Percentiles rank a stretch among this genome's conserved stretches.
These are phyloP conservation scores for Sclerurus mexicanus DNA, from an alignment of 2,113 vertebrate species.

Conservation along the genomic window DNA sequence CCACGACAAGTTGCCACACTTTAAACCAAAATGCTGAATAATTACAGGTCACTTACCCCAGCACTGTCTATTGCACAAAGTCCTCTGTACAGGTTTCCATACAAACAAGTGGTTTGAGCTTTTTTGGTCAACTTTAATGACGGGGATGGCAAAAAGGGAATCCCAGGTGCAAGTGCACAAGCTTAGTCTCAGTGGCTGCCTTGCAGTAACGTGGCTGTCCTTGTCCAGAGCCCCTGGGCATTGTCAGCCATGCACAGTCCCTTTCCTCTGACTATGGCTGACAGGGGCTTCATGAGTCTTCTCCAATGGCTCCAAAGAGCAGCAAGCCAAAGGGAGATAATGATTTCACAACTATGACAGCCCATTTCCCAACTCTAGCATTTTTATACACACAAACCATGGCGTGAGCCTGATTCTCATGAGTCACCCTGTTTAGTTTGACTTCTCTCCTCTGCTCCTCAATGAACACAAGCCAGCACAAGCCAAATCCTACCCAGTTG, in stretches of 20 bases:
- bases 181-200: not conserved
- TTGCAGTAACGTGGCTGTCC: not conserved
- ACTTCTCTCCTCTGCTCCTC: not conserved
- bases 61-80: not conserved
- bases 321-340: not conserved
- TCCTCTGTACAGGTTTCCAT: not conserved
- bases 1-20: not conserved
- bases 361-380: not conserved
- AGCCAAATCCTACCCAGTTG: not conserved
- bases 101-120: not conserved
- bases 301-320: not conserved
- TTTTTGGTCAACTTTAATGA: not conserved
- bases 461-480: slow-evolving; percentile 4
- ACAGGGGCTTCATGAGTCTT: too few species aligned
- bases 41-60: not conserved
- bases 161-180: not conserved
- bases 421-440: not conserved
- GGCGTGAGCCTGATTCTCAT: not conserved
- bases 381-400: not conserved
- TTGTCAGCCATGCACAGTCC: not conserved
- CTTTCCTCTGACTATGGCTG: not conserved
- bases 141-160: not conserved
- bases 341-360: not conserved
- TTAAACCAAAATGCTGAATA: not conserved
- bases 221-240: not conserved